phyloP scores from a whole-genome alignment of 2,797 vertebrate species.

The Agapornis canus region DNA sequence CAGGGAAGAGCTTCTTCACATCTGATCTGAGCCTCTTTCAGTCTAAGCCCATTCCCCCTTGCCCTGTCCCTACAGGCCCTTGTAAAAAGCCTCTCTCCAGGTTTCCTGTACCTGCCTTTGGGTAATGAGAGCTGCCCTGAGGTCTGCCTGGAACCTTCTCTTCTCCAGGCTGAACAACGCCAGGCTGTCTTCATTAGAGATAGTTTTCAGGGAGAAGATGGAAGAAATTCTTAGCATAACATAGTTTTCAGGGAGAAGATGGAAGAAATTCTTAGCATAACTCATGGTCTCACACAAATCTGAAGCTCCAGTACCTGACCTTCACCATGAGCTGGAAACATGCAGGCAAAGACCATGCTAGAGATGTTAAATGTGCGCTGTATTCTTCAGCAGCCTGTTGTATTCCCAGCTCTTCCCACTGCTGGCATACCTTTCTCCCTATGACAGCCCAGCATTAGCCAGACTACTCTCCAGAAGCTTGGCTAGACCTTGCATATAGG shows the following conservation, averaged over 20 bases:
- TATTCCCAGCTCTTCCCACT: neutral
- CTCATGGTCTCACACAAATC: neutral
- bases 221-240: neutral
- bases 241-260: too few relatives aligned
- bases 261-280: neutral
- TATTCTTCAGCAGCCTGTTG: neutral
- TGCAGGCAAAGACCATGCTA: rapidly evolving
- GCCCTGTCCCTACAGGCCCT: neutral
- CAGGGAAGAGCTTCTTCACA: neutral
- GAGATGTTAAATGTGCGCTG: neutral
- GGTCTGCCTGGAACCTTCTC: neutral
- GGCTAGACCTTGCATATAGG: neutral
- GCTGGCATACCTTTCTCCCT: neutral
- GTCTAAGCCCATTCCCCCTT: neutral
- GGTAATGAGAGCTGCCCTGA: neutral
- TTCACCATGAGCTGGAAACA: neutral
- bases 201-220: too few relatives aligned
- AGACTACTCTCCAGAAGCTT: neutral
- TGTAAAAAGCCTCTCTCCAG: neutral
- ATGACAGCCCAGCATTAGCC: neutral
- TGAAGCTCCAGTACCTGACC: neutral
- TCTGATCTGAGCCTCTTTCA: neutral
- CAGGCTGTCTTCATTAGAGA: neutral
- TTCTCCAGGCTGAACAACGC: neutral
- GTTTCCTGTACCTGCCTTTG: neutral